Evolutionary conservation across 2,113 vertebrate species (phyloP).

Genomic region (Takifugu flavidus): DNA sequence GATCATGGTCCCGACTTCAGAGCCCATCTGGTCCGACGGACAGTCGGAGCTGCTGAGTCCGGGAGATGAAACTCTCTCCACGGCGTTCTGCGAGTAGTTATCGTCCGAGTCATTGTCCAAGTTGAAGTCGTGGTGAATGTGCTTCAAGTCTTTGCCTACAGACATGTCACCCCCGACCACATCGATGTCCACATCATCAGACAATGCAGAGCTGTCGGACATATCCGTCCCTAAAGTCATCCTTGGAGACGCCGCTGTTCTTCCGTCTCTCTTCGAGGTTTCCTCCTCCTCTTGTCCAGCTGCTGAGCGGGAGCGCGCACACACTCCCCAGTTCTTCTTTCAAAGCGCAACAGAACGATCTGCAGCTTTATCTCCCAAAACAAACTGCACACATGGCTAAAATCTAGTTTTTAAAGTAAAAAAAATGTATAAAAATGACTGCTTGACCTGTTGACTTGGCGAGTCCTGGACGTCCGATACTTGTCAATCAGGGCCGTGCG

Average conservation of each 20-base stretch:
- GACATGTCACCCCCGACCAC: constrained; percentile 89
- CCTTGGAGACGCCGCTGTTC: constrained; percentile 64
- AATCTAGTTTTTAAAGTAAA: constrained; percentile 18
- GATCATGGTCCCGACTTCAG: constrained; percentile 50
- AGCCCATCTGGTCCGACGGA: constrained; percentile 68
- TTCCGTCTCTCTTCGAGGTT: constrained; percentile 52
- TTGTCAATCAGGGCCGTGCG: constrained; percentile 24
- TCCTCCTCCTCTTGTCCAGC: constrained; percentile 52
- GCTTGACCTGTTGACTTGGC: constrained; percentile 43
- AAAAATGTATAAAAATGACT: constrained; percentile 9
- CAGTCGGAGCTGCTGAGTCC: constrained; percentile 74
- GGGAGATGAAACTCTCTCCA: constrained; percentile 69
- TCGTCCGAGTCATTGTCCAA: constrained; percentile 82
- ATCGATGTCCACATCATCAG: constrained; percentile 92
- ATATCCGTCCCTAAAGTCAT: constrained; percentile 85
- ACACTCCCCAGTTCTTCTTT: constrained; percentile 21
- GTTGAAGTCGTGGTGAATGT: constrained; percentile 72
- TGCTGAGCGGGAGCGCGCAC: constrained; percentile 36
- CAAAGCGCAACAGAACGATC: constrained; percentile 34
- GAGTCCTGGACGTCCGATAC: constrained; percentile 31
- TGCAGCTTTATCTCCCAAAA: constrained; percentile 46
- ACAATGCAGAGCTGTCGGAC: constrained; percentile 83
- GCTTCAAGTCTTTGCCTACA: constrained; percentile 77
- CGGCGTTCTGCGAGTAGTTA: constrained; percentile 74
- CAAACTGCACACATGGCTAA: constrained; percentile 51